Evolutionary conservation across 2,113 vertebrate species (phyloP).

Genomic region (Perognathus longimembris): DNA sequence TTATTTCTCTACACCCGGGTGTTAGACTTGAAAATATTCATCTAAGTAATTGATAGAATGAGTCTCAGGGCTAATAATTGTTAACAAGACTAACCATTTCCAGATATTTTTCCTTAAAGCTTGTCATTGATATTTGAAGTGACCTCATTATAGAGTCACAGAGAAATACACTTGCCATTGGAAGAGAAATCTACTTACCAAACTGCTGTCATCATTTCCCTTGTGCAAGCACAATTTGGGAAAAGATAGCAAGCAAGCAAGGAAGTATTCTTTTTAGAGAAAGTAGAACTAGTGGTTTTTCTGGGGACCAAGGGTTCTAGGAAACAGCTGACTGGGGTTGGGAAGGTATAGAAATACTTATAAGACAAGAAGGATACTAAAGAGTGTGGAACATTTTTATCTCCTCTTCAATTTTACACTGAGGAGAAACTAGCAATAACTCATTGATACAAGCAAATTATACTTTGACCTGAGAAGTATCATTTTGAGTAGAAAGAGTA

Average conservation of each 20-base stretch:
- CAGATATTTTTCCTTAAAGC: not conserved
- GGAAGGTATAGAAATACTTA: not conserved
- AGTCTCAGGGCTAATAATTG: not conserved
- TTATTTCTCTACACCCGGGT: not conserved
- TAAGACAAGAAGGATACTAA: not conserved
- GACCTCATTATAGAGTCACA: not conserved
- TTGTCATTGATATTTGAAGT: not conserved
- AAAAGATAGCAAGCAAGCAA: not conserved
- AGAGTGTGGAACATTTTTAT: not conserved
- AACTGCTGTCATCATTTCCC: not conserved
- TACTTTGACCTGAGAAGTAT: not conserved
- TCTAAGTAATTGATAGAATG: not conserved
- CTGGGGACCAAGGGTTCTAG: not conserved
- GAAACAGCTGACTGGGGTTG: not conserved
- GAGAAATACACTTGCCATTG: not conserved
- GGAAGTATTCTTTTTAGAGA: not conserved
- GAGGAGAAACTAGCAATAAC: not conserved
- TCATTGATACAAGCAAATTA: not conserved
- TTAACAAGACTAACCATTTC: not conserved
- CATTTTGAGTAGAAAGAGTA: not conserved
- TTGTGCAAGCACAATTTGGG: not conserved
- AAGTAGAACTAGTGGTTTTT: not conserved
- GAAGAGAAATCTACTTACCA: not conserved
- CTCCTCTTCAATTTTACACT: not conserved
- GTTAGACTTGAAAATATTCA: not conserved